Evolutionary conservation across 2,113 vertebrate species (phyloP).

Genomic region (Hippoglossus stenolepis): DNA sequence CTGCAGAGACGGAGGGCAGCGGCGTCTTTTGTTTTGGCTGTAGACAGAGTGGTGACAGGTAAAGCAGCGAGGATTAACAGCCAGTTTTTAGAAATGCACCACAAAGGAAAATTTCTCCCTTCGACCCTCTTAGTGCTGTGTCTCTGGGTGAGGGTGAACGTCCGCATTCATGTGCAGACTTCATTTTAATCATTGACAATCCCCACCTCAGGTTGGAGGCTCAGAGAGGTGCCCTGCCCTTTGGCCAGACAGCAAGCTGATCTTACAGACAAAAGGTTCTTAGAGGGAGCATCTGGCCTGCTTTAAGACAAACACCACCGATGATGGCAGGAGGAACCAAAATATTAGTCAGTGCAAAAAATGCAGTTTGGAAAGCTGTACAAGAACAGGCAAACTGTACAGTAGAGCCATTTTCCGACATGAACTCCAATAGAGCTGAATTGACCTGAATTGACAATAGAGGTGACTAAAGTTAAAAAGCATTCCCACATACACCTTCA

Average conservation of each 20-base stretch:
- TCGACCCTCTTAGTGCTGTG: constrained; percentile 26
- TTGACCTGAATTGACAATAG: not conserved
- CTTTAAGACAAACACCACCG: not conserved
- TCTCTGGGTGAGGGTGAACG: constrained; percentile 8
- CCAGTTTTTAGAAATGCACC: constrained; percentile 34
- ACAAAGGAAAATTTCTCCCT: constrained; percentile 57
- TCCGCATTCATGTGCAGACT: constrained; percentile 29
- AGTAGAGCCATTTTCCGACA: not conserved
- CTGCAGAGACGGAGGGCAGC: constrained; percentile 19
- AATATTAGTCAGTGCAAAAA: not conserved
- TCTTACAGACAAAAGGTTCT: not conserved
- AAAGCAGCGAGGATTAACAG: constrained; percentile 67
- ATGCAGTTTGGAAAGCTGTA: not conserved
- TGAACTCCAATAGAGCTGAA: not conserved
- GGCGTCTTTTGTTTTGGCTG: constrained; percentile 50
- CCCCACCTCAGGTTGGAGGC: not conserved
- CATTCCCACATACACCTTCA: constrained; percentile 1
- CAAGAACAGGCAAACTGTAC: not conserved
- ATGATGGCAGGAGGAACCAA: not conserved
- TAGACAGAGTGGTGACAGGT: constrained; percentile 61
- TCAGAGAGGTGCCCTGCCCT: constrained; percentile 10
- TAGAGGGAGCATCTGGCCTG: not conserved
- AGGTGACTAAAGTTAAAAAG: not conserved
- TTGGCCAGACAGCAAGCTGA: constrained; percentile 25
- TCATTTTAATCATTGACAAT: constrained; percentile 35